A percentile compares a stretch with the other conserved stretches of the same genome.
Conservation (phyloP, 2,797 vertebrate species). For the Mus spretus region DNA sequence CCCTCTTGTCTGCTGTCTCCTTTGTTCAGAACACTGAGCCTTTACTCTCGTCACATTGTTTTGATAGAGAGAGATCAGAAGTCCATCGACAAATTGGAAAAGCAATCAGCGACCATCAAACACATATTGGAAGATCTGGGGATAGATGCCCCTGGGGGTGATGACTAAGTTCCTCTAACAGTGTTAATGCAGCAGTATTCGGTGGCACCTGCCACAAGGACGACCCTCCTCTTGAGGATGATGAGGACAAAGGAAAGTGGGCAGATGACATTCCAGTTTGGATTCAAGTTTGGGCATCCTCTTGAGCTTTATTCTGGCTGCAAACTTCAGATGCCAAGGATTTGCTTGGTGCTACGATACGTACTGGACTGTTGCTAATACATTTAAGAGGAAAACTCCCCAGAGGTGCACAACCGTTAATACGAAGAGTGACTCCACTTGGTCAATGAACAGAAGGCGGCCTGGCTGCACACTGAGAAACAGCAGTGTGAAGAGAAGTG, state of each 20-base stretch:
- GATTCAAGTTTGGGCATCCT: not conserved
- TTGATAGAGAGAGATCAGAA: not conserved
- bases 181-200: not conserved
- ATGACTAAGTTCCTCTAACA: not conserved
- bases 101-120: not conserved
- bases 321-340: not conserved
- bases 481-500: not conserved
- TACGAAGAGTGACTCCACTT: not conserved
- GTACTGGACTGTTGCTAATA: not conserved
- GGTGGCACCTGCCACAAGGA: not conserved
- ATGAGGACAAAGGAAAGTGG: not conserved
- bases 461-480: not conserved
- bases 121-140: not conserved
- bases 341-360: not conserved
- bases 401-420: not conserved
- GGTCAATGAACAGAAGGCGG: not conserved
- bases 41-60: not conserved
- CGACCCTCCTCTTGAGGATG: not conserved
- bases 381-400: not conserved
- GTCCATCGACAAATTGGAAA: not conserved
- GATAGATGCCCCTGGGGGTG: no score
- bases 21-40: not conserved
- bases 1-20: not conserved
- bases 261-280: not conserved
- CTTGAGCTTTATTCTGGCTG: not conserved